These are phyloP conservation scores for Nephrotoma appendiculata DNA, from an alignment of 2,888 invertebrate species.

Conservation along the genomic window DNA sequence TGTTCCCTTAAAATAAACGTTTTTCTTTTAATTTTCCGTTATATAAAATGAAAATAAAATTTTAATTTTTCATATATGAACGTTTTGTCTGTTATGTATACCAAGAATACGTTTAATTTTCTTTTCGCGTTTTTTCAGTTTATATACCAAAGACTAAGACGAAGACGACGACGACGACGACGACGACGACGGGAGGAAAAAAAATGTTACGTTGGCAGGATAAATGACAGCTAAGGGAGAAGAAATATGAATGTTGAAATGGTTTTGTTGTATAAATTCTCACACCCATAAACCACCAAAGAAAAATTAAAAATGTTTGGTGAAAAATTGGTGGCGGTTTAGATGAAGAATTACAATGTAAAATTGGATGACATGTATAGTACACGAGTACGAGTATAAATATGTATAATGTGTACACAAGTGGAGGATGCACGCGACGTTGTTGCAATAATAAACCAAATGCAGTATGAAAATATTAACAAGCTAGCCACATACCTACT, in stretches of 20 bases:
- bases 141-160: background rate
- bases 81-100: background rate
- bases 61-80: background rate
- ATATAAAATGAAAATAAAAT: background rate
- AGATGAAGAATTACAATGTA: background rate
- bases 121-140: background rate
- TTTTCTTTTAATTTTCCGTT: background rate
- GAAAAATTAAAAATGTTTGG: background rate
- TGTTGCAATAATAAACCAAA: background rate
- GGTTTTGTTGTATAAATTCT: background rate
- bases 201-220: background rate
- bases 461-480: background rate
- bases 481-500: background rate
- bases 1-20: background rate
- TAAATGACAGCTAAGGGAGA: background rate
- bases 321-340: background rate
- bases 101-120: background rate
- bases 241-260: background rate
- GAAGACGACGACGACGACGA: background rate
- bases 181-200: background rate
- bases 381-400: background rate
- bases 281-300: background rate
- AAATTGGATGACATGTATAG: background rate
- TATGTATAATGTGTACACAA: background rate
- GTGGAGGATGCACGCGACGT: background rate